Conservation (phyloP, 2,797 vertebrate genomes). For the Crypturellus tataupa region DNA sequence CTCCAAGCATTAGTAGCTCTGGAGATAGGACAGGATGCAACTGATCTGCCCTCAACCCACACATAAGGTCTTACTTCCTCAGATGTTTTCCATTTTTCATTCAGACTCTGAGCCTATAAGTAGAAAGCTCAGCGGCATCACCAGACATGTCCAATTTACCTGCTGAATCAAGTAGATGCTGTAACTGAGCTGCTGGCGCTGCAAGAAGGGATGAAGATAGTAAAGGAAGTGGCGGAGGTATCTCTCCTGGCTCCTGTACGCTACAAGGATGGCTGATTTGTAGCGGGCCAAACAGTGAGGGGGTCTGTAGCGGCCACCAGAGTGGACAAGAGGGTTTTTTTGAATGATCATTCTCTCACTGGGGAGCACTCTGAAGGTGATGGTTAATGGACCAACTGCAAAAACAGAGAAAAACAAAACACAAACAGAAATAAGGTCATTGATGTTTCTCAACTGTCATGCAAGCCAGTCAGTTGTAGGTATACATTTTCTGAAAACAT, state of each 20-base stretch:
- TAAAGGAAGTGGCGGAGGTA: slow-evolving; percentile 78
- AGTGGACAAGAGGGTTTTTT: slow-evolving; percentile 76
- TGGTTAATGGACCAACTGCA: slow-evolving; percentile 75
- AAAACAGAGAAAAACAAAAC: neutral
- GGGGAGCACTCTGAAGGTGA: slow-evolving; percentile 63
- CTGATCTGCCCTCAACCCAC: neutral
- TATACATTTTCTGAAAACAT: too few relatives aligned
- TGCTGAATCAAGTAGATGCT: slow-evolving; percentile 80
- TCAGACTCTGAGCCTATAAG: neutral
- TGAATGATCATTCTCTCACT: slow-evolving; percentile 68
- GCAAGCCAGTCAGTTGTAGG: neutral
- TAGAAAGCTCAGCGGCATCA: neutral
- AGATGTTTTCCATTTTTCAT: neutral
- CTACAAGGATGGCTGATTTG: slow-evolving; percentile 75
- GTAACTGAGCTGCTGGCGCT: slow-evolving; percentile 82
- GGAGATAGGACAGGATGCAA: neutral
- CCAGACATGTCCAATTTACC: slow-evolving; percentile 45
- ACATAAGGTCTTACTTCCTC: neutral
- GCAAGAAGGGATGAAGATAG: slow-evolving; percentile 81
- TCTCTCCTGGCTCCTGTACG: slow-evolving; percentile 74
- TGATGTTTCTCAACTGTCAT: neutral
- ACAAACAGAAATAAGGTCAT: neutral
- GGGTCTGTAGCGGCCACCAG: slow-evolving; percentile 76
- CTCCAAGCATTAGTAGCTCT: neutral
- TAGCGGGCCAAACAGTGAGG: slow-evolving; percentile 77